Percentiles rank a stretch among this genome's conserved stretches.
These are phyloP conservation scores for Sabatieria punctata DNA, from an alignment of 2,888 invertebrate species.

Conservation along the genomic window DNA sequence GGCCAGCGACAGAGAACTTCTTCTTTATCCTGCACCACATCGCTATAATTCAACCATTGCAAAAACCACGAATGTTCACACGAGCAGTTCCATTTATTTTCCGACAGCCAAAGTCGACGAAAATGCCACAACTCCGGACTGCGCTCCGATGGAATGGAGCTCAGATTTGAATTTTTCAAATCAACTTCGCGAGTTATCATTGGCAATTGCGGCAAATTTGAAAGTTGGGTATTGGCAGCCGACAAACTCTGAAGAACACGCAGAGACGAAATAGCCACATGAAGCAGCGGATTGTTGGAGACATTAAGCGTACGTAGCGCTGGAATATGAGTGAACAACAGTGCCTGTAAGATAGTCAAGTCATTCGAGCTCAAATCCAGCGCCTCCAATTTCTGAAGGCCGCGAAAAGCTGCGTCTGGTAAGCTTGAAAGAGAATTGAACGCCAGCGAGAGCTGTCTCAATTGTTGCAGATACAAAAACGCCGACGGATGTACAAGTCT, in stretches of 20 bases:
- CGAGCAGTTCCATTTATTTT: too few relatives aligned
- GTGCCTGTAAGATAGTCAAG: background rate
- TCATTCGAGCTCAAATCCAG: background rate
- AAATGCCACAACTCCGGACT: too few relatives aligned
- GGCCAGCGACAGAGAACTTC: too few relatives aligned
- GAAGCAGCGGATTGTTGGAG: background rate
- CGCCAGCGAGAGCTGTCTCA: background rate
- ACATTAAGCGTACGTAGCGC: background rate
- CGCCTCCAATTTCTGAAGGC: background rate
- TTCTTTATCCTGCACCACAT: too few relatives aligned
- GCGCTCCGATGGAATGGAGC: too few relatives aligned
- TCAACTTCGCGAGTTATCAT: background rate
- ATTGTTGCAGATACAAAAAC: background rate
- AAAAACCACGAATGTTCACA: too few relatives aligned
- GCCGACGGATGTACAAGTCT: background rate
- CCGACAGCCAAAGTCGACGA: too few relatives aligned
- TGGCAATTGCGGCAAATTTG: background rate
- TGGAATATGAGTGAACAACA: background rate
- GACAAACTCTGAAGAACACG: background rate
- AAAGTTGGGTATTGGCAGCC: background rate
- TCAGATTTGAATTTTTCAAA: background rate
- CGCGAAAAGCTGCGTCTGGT: background rate
- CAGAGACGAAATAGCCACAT: background rate
- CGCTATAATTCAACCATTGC: too few relatives aligned
- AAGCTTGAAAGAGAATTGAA: background rate